Percentiles rank a stretch among this genome's conserved stretches.
Conservation (phyloP, 2,113 vertebrate species). For the Heloderma charlesbogerti region DNA sequence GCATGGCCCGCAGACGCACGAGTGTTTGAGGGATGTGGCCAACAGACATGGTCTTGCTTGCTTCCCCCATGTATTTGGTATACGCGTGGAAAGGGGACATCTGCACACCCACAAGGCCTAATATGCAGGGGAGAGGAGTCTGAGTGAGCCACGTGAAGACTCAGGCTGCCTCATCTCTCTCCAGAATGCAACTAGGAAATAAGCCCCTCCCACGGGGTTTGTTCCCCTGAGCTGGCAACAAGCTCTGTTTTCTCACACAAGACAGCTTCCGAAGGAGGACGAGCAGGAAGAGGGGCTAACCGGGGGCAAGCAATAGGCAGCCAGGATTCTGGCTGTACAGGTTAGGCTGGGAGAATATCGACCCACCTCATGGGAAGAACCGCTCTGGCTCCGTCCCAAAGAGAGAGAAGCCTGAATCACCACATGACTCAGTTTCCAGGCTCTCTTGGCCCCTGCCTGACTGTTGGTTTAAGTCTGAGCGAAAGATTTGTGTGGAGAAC, state of each 20-base stretch:
- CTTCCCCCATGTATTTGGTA: not conserved
- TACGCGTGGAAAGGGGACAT: not conserved
- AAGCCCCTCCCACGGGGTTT: not conserved
- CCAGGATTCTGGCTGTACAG: not conserved
- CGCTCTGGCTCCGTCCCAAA: not conserved
- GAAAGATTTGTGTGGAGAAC: not conserved
- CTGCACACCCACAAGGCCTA: not conserved
- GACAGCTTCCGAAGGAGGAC: not conserved
- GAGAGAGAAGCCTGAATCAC: not conserved
- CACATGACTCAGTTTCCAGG: not conserved
- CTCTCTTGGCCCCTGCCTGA: not conserved
- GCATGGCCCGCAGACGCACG: not conserved
- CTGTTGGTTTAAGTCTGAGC: not conserved
- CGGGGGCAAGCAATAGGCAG: not conserved
- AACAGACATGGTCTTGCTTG: not conserved
- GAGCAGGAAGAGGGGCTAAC: not conserved
- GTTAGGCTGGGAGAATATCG: not conserved
- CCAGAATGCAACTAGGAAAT: not conserved
- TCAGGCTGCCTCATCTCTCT: not conserved
- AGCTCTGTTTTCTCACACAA: not conserved
- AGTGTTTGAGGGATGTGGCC: not conserved
- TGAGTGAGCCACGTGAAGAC: not conserved
- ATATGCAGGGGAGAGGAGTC: not conserved
- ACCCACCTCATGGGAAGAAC: not conserved
- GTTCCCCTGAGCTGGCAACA: not conserved